Conservation (phyloP, 2,797 vertebrate genomes). For the Betta splendens region DNA sequence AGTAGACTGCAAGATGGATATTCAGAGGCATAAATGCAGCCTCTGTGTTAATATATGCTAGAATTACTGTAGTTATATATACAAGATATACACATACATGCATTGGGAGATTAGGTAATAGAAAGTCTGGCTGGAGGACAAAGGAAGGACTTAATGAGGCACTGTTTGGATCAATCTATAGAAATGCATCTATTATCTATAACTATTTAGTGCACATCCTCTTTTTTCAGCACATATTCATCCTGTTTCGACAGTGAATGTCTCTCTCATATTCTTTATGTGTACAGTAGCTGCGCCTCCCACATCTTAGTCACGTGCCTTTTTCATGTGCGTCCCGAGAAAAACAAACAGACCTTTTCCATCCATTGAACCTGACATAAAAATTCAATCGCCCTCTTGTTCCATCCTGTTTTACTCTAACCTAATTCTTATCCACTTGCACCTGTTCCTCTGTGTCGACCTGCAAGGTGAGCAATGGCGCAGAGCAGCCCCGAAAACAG, state of each 20-base stretch:
- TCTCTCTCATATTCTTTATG: background rate
- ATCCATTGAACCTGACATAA: background rate
- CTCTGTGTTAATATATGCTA: constrained; percentile 21
- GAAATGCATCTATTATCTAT: background rate
- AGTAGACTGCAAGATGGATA: constrained; percentile 30
- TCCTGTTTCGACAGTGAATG: background rate
- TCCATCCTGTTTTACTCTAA: background rate
- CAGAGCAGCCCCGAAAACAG: constrained; percentile 92
- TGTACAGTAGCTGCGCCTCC: background rate
- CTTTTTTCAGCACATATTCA: background rate
- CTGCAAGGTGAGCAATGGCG: constrained; percentile 87
- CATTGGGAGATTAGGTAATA: constrained; percentile 21
- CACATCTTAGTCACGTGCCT: background rate
- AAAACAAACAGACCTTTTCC: background rate
- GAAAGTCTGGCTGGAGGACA: constrained; percentile 11
- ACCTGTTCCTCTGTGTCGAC: constrained; percentile 41
- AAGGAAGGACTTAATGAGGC: constrained; percentile 15
- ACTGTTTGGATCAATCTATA: constrained; percentile 1
- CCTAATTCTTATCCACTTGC: constrained; percentile 12
- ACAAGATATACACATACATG: constrained; percentile 7
- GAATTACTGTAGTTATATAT: constrained; percentile 15
- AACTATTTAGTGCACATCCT: constrained; percentile 1
- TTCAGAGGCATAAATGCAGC: constrained; percentile 26
- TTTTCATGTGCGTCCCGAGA: constrained; percentile 7
- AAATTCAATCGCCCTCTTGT: background rate